Conservation (phyloP, 1,140 invertebrate species). For the Megathymus violae region DNA sequence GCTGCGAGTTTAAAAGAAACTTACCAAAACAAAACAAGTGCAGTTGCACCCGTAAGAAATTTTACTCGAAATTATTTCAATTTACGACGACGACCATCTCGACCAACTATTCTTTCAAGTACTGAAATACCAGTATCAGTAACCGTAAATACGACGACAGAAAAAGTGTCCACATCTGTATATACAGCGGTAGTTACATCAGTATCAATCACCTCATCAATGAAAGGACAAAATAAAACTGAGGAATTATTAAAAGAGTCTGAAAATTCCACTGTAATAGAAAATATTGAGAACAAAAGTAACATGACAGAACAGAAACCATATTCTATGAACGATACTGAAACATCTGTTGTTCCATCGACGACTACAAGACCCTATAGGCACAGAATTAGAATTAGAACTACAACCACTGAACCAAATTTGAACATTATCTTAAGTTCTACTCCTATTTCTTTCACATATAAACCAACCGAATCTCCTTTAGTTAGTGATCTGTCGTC, state of each 20-base stretch:
- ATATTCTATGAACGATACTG: constrained; percentile 57
- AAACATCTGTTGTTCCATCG: constrained; percentile 41
- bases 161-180: constrained; percentile 74
- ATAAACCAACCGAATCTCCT: constrained; percentile 46
- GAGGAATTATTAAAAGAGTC: constrained; percentile 51
- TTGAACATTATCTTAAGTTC: constrained; percentile 46
- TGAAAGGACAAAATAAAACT: constrained; percentile 77
- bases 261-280: constrained; percentile 53
- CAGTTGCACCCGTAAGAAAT: constrained; percentile 53
- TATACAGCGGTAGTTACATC: constrained; percentile 83
- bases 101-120: constrained; percentile 58
- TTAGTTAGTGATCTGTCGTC: constrained; percentile 48
- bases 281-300: constrained; percentile 41
- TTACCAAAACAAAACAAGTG: constrained; percentile 48
- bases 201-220: constrained; percentile 80
- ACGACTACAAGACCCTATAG: constrained; percentile 52
- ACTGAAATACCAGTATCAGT: constrained; percentile 54
- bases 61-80: constrained; percentile 71
- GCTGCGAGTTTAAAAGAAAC: constrained; percentile 45
- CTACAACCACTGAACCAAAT: constrained; percentile 65
- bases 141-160: constrained; percentile 61
- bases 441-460: constrained; percentile 39
- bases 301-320: constrained; percentile 49
- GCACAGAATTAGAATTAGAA: constrained; percentile 70
- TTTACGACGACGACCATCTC: constrained; percentile 63